Evolutionary conservation across 92 coral and sea anemone genomes (phyloP).

Genomic region (Montipora capitata): DNA sequence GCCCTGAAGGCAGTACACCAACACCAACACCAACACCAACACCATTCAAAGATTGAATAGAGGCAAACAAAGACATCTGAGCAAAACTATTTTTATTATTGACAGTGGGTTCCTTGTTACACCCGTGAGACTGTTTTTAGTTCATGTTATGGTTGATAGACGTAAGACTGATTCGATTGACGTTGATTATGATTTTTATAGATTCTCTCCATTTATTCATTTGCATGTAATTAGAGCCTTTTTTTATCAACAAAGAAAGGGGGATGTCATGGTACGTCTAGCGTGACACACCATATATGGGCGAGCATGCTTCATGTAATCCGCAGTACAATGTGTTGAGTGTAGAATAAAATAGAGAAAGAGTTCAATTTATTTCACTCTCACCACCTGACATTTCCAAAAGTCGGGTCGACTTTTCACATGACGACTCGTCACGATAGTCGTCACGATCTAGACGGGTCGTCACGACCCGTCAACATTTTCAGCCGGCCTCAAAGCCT

Average conservation of each 20-base stretch:
- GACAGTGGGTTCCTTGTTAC: not conserved
- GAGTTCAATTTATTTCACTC: no score
- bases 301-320: no score
- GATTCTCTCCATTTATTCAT: not conserved
- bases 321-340: no score
- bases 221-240: not conserved
- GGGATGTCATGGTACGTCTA: not conserved
- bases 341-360: no score
- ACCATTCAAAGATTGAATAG: not conserved
- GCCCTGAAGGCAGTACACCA: not conserved
- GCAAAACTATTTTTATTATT: not conserved
- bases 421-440: no score
- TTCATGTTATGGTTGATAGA: not conserved
- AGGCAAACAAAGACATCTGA: not conserved
- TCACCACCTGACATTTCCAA: no score
- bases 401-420: no score
- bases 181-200: not conserved
- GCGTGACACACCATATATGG: no score
- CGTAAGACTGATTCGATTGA: not conserved
- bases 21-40: not conserved
- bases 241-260: not conserved
- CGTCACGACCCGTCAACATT: no score
- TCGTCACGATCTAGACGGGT: no score
- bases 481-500: no score
- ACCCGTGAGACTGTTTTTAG: not conserved